Evolutionary conservation across 2,888 invertebrate genomes (phyloP), one percentile per base, ranked within the genome.

Genomic region (Apotomis turbidana): DNA sequence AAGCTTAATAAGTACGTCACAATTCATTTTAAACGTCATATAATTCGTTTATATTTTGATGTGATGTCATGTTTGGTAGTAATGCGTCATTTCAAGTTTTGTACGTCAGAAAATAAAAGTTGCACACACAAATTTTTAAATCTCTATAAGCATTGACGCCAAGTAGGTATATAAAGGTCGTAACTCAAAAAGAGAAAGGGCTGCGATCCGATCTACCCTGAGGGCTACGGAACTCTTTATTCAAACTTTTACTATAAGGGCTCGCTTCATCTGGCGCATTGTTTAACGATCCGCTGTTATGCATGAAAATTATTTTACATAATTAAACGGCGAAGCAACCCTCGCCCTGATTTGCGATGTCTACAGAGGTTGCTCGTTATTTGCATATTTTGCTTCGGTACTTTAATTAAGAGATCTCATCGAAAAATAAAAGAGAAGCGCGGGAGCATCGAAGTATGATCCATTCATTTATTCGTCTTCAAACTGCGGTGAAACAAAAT

Each of bases 261-360:
- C 85, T 80, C 79, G 80, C 76, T 80, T 87, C 90, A 90, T 89
- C 90, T 89, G 90, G 85, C 85, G 86, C 86, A 87, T 91, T 92
- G 90, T 91, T 91, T 88, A 86, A 87, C 81, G 84, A 85, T 87
- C 88, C 86, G 87, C 90, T 86, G 85, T 85, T 88, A 89, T 88
- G 90, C 88, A 91, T 89, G 89, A 89, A 86, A 90, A 89, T 90
- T 87, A 91, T 91, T 93, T 93, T 90, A 89, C 92, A 93, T 93
- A 91, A 91, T 91, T 91, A 92, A 92, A 89, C 86, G 89, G 80
- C 84, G 79, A 77, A 10, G 81, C 82, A 83, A 85, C 86, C 88
- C 88, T 80, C 82, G 82, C 86, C 89, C 87, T 90, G 90, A 90
- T 92, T 91, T 88, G 89, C 82, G 86, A 89, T 88, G 88, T 89